A percentile compares a stretch with the other conserved stretches of the same genome.
These are phyloP conservation scores for Xyrichtys novacula DNA, from an alignment of 2,797 vertebrate species.

Conservation along the genomic window DNA sequence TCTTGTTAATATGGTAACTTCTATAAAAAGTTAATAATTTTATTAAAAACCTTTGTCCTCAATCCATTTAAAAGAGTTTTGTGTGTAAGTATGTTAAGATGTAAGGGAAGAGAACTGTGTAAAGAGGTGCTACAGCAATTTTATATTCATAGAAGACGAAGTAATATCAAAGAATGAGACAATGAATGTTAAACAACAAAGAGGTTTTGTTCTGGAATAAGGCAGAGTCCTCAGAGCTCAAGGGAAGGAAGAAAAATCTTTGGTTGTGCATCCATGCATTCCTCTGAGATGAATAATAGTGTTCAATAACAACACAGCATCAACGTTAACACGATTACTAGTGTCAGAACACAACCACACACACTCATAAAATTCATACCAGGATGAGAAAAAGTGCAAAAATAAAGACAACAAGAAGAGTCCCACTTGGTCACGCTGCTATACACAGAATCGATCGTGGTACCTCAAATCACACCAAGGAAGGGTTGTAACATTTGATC, in stretches of 20 bases:
- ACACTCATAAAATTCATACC: constrained; percentile 2
- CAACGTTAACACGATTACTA: constrained; percentile 49
- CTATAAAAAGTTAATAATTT: constrained; percentile 33
- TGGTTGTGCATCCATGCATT: constrained; percentile 34
- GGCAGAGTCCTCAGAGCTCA: constrained; percentile 19
- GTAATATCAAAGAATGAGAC: constrained; percentile 3
- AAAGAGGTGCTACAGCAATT: constrained; percentile 18
- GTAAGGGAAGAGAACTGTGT: not conserved
- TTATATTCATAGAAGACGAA: constrained; percentile 21
- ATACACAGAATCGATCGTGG: constrained; percentile 20
- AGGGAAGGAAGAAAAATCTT: constrained; percentile 34
- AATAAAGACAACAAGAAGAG: constrained; percentile 1
- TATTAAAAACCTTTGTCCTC: constrained; percentile 48
- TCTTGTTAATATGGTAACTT: constrained; percentile 26
- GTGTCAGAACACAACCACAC: constrained; percentile 37
- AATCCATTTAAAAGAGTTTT: constrained; percentile 22
- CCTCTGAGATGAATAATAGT: constrained; percentile 55
- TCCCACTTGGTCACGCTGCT: constrained; percentile 26
- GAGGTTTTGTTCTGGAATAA: constrained; percentile 16
- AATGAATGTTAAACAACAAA: constrained; percentile 5
- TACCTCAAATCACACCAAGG: constrained; percentile 43
- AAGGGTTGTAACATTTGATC: constrained; percentile 41
- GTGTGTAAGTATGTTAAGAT: constrained; percentile 5
- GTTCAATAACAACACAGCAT: constrained; percentile 51
- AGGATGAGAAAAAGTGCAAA: constrained; percentile 64